These are phyloP conservation scores for Botia kubotai DNA, from an alignment of 2,797 vertebrate genomes.

Conservation along the genomic window DNA sequence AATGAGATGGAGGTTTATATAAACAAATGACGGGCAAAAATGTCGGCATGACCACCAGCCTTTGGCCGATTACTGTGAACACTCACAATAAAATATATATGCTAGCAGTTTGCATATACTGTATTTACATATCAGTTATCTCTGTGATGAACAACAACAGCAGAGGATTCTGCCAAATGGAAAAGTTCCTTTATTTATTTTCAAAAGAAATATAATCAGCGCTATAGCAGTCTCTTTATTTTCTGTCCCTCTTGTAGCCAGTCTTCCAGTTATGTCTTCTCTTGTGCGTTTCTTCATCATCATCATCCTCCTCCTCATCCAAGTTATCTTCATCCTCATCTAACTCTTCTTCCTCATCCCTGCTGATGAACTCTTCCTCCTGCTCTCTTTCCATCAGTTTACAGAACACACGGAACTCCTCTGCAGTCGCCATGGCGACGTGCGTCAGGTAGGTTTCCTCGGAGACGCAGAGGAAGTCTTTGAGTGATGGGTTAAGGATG, in stretches of 20 bases:
- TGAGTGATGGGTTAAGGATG: slow-evolving; percentile 83
- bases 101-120: not conserved
- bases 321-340: slow-evolving; percentile 53
- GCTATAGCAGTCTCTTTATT: slow-evolving; percentile 20
- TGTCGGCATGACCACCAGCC: not conserved
- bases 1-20: not conserved
- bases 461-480: slow-evolving; percentile 74
- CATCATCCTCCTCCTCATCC: slow-evolving; percentile 37
- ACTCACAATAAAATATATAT: not conserved
- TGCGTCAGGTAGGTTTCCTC: slow-evolving; percentile 79
- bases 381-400: slow-evolving; percentile 84
- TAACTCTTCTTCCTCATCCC: slow-evolving; percentile 49
- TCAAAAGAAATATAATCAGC: not conserved
- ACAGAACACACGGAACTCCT: slow-evolving; percentile 89
- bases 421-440: slow-evolving; percentile 77
- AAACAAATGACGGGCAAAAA: slow-evolving; percentile 24
- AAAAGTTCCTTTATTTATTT: not conserved
- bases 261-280: slow-evolving; percentile 48
- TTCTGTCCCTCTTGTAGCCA: slow-evolving; percentile 63
- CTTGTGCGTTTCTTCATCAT: slow-evolving; percentile 50
- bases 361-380: slow-evolving; percentile 50
- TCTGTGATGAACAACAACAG: not conserved
- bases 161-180: not conserved
- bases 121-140: not conserved
- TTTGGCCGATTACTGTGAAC: not conserved